phyloP scores from a whole-genome alignment of 2,888 invertebrate genomes.

The Heliconius ismenius region DNA sequence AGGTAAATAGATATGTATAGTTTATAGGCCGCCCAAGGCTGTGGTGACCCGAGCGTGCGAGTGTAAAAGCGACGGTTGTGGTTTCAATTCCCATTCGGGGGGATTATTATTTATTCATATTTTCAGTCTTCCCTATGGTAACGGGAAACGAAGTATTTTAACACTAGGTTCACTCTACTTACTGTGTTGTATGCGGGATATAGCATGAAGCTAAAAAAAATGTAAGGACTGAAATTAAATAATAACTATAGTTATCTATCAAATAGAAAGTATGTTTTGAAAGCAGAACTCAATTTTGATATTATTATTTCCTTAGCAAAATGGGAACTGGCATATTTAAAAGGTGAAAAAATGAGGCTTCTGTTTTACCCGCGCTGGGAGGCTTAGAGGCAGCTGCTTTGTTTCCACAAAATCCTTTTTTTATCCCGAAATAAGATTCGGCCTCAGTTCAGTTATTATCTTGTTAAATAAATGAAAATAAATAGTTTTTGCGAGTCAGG shows the following conservation, averaged over 20 bases:
- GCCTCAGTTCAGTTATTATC: constrained; percentile 31
- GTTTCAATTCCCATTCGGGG: accelerated
- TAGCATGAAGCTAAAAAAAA: not conserved
- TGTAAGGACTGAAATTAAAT: no score
- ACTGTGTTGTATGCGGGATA: not conserved
- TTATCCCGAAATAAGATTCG: constrained; percentile 34
- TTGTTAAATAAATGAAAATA: constrained; percentile 33
- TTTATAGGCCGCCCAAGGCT: no score
- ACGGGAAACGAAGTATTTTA: no score
- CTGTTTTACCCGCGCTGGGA: constrained; percentile 16
- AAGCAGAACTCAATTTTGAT: constrained; percentile 1
- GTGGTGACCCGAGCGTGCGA: no score
- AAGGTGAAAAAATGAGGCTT: constrained; percentile 33
- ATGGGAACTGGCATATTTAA: constrained; percentile 22
- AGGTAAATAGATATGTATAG: no score
- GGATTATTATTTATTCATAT: no score
- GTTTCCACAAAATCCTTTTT: constrained; percentile 28
- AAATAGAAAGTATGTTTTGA: not conserved
- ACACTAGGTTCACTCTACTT: not conserved
- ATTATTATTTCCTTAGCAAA: not conserved
- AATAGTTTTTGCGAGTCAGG: constrained; percentile 21
- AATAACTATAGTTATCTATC: not conserved
- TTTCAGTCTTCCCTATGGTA: no score
- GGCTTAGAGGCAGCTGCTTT: constrained; percentile 34
- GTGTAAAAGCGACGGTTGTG: no score